Evolutionary conservation across 2,888 invertebrate species (phyloP).

Genomic region (Phengaris alcon): DNA sequence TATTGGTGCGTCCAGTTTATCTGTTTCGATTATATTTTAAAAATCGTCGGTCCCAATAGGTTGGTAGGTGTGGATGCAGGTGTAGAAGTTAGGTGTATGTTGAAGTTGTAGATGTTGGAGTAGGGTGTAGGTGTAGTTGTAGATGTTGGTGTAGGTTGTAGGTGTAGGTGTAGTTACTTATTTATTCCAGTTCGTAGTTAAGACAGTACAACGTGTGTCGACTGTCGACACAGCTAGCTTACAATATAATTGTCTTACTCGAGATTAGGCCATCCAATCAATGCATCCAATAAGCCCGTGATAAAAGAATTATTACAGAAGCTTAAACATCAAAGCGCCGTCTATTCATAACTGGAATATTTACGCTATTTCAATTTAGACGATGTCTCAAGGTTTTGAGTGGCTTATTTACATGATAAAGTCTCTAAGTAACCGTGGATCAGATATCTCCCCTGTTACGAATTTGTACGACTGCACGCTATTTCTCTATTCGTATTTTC

Average conservation of each 20-base stretch:
- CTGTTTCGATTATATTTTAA: too few species aligned
- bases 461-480: conserved; percentile 19
- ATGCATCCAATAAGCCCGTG: neutral
- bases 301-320: neutral
- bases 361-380: conserved; percentile 66
- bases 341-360: conserved; percentile 54
- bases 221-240: neutral
- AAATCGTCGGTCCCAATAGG: too few species aligned
- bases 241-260: neutral
- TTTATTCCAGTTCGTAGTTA: too few species aligned
- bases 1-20: too few species aligned
- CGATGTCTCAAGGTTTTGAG: conserved; percentile 55
- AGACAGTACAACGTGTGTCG: neutral
- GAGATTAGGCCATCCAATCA: neutral
- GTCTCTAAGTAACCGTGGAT: conserved; percentile 63
- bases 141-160: too few species aligned
- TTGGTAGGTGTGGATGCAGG: too few species aligned
- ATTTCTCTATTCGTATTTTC: neutral
- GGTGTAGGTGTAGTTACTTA: too few species aligned
- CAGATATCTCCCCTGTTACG: conserved; percentile 43
- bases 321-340: conserved; percentile 35
- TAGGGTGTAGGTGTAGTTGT: too few species aligned
- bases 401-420: conserved; percentile 74
- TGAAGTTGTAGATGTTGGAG: too few species aligned
- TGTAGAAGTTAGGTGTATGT: too few species aligned